These are phyloP conservation scores for Lepidochrysops patricia DNA, from an alignment of 2,888 invertebrate genomes.

Conservation along the genomic window DNA sequence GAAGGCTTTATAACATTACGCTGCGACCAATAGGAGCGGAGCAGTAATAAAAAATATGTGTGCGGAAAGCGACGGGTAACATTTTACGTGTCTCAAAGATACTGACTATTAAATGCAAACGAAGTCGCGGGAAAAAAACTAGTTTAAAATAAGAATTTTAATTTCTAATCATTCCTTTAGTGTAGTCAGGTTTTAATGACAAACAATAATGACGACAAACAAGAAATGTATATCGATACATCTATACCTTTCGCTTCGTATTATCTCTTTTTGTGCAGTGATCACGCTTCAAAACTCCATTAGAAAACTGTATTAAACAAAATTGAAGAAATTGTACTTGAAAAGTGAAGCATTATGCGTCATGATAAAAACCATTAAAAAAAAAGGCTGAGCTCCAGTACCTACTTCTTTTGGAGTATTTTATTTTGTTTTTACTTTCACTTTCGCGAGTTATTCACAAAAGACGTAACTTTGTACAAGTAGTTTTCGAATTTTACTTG, in stretches of 20 bases:
- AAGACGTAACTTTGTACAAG: background rate
- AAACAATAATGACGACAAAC: too few relatives aligned
- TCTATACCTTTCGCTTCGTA: background rate
- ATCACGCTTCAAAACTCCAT: background rate
- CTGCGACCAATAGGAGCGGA: too few relatives aligned
- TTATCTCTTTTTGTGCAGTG: background rate
- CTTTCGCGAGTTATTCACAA: background rate
- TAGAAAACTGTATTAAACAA: background rate
- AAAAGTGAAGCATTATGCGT: background rate
- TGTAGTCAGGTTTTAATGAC: too few relatives aligned
- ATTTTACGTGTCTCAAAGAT: too few relatives aligned
- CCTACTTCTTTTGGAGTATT: background rate
- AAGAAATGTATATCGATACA: too few relatives aligned
- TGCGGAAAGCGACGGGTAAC: too few relatives aligned
- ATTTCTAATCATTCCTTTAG: too few relatives aligned
- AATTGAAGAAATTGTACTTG: background rate
- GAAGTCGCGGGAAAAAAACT: background rate
- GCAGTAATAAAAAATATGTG: too few relatives aligned
- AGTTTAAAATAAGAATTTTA: too few relatives aligned
- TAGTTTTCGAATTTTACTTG: background rate
- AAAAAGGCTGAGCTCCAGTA: background rate
- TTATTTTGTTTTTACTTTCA: background rate
- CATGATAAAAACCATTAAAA: background rate
- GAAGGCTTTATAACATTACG: too few relatives aligned
- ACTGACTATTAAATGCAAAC: too few relatives aligned